Evolutionary conservation across 2,888 invertebrate genomes (phyloP), one percentile per base, ranked within the genome.

Genomic region (Phortica magna): DNA sequence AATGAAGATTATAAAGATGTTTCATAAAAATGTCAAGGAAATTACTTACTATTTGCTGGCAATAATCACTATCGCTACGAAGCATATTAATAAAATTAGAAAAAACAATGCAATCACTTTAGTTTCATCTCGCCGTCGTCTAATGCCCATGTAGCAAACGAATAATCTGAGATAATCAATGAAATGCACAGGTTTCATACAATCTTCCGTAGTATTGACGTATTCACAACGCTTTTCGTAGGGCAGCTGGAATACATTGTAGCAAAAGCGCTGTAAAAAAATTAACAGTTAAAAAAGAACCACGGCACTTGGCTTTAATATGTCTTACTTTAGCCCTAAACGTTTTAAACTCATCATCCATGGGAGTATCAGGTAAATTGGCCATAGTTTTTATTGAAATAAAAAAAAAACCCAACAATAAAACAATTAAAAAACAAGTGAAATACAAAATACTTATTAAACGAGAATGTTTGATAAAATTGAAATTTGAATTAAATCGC

Each of bases 31-130:
- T 31, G 31, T 31, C 31, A 31, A 31, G 5, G 31, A 31, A 31
- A 31, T 31, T 31, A 31, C 68, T 68, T 48, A 68, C 68, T 48
- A 68, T 68, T 7, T 42, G 2, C 19, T 19, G 7, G 68, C 68
- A 43, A 68, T 48, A 22, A n/a, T 22, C 0, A 48, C 48, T 48
- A 68, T 68, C 9, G 22, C 43, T 7, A 17, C 0, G 1, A 48
- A 10, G n/a, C 17, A 43, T 39, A 42, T 17, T 12, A 17, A 17
- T 17, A 55, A 6, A 14, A 55, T 5, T 7, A 55, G n/a, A 55
- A 5, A 6, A 10, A 68, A 17, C 7, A 68, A 6, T 3, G 43
- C 12, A 0, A 68, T 9, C n/a, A 48, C 68, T 10, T 43, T 10
- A n/a, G 10, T 19, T 19, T 68, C 68, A 17, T 48, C 43, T n/a